Conservation (phyloP, 1,140 invertebrate genomes). For the Panagrolaimus sp. region DNA sequence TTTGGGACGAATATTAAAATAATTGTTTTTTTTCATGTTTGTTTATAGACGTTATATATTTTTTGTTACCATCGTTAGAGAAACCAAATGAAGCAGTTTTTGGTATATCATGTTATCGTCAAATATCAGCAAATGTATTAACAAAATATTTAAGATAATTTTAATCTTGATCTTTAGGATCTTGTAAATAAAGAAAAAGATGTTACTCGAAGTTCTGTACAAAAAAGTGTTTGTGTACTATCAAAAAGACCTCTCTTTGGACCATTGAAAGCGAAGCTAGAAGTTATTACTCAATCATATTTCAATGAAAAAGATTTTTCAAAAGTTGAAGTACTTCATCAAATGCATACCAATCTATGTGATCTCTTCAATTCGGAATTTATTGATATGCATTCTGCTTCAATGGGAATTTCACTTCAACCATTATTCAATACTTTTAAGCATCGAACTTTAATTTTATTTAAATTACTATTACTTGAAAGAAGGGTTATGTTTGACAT, state of each 20-base stretch:
- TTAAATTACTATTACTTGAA: constrained; percentile 85
- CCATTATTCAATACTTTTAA: constrained; percentile 78
- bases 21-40: too few species aligned
- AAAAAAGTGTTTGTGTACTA: constrained; percentile 85
- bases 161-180: constrained; percentile 65
- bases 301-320: constrained; percentile 73
- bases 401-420: constrained; percentile 66
- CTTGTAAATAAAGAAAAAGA: constrained; percentile 87
- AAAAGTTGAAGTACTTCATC: constrained; percentile 74
- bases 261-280: constrained; percentile 86
- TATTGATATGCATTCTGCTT: constrained; percentile 38
- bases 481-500: constrained; percentile 79
- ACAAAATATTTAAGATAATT: neutral
- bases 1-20: constrained; percentile 14
- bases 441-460: constrained; percentile 83
- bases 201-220: constrained; percentile 86
- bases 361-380: constrained; percentile 64
- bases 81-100: constrained; percentile 79
- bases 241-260: constrained; percentile 81
- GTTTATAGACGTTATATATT: constrained; percentile 79
- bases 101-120: constrained; percentile 92
- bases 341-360: constrained; percentile 82
- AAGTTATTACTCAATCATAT: constrained; percentile 89
- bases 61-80: constrained; percentile 81
- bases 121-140: constrained; percentile 84